phyloP scores from a whole-genome alignment of 2,888 invertebrate species.

The Thymelicus lineola region DNA sequence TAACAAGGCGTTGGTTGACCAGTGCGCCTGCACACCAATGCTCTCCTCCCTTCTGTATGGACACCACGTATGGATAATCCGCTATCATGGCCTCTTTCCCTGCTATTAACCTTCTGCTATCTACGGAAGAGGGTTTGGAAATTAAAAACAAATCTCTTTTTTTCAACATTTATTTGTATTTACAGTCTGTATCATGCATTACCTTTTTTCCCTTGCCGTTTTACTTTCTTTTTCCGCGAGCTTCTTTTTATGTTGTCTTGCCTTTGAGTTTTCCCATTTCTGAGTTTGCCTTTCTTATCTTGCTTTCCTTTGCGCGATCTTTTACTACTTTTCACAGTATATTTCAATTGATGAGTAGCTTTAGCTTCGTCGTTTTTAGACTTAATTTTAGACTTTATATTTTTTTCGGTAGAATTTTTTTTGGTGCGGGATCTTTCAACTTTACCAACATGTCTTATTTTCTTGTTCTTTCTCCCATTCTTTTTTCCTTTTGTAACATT shows the following conservation, averaged over 20 bases:
- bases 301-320: slow-evolving; percentile 1
- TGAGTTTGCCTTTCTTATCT: background rate
- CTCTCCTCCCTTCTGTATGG: slow-evolving; percentile 66
- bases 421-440: background rate
- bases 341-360: background rate
- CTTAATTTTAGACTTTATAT: background rate
- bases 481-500: background rate
- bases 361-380: background rate
- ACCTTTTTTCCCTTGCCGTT: slow-evolving; percentile 14
- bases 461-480: slow-evolving; percentile 21
- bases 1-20: slow-evolving; percentile 66
- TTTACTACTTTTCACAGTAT: slow-evolving; percentile 8
- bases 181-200: slow-evolving; percentile 14
- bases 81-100: slow-evolving; percentile 66
- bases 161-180: slow-evolving; percentile 29
- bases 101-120: slow-evolving; percentile 63
- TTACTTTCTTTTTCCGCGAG: slow-evolving; percentile 6
- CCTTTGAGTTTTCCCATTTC: background rate
- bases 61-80: slow-evolving; percentile 73
- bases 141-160: slow-evolving; percentile 40
- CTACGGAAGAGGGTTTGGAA: slow-evolving; percentile 43
- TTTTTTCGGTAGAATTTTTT: background rate
- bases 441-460: background rate
- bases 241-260: background rate
- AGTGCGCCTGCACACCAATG: slow-evolving; percentile 78